phyloP scores from a whole-genome alignment of 1,140 invertebrate genomes.

The Hormaphis cornu region DNA sequence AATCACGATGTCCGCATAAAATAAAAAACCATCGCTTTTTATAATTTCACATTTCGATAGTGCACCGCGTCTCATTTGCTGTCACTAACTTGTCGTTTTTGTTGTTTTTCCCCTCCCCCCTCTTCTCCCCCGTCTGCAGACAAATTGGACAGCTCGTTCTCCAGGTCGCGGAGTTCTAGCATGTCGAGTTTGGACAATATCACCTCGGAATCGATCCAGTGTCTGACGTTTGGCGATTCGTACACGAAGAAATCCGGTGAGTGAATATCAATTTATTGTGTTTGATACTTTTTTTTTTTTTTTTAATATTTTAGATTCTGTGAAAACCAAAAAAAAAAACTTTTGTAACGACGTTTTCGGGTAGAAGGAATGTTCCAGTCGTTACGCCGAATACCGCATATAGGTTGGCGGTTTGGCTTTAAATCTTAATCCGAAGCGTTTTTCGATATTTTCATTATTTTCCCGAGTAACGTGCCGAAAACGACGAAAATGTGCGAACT shows the following conservation, averaged over 20 bases:
- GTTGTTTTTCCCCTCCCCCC: too few relatives aligned
- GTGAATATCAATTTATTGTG: slow-evolving; percentile 17
- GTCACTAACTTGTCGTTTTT: not conserved
- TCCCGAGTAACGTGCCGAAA: too few relatives aligned
- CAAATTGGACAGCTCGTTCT: slow-evolving; percentile 91
- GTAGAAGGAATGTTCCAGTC: too few relatives aligned
- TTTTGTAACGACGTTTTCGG: too few relatives aligned
- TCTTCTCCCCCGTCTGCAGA: slow-evolving; percentile 52
- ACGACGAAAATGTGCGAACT: too few relatives aligned
- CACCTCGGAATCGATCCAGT: slow-evolving; percentile 88
- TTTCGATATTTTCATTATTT: too few relatives aligned
- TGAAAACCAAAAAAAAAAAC: not conserved
- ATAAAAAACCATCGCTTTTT: slow-evolving; percentile 26
- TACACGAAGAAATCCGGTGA: slow-evolving; percentile 91
- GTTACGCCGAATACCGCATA: too few relatives aligned
- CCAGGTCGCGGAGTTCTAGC: slow-evolving; percentile 88
- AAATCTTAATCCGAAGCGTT: too few relatives aligned
- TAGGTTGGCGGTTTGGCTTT: too few relatives aligned
- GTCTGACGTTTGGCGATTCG: slow-evolving; percentile 89
- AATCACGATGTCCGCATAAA: too few relatives aligned
- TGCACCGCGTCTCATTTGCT: not conserved
- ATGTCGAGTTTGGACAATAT: slow-evolving; percentile 97
- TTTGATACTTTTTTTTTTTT: slow-evolving; percentile 4
- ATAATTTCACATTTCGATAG: not conserved
- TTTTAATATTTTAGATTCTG: slow-evolving; percentile 8